phyloP scores from a whole-genome alignment of 2,797 vertebrate genomes.

The Discoglossus pictus region DNA sequence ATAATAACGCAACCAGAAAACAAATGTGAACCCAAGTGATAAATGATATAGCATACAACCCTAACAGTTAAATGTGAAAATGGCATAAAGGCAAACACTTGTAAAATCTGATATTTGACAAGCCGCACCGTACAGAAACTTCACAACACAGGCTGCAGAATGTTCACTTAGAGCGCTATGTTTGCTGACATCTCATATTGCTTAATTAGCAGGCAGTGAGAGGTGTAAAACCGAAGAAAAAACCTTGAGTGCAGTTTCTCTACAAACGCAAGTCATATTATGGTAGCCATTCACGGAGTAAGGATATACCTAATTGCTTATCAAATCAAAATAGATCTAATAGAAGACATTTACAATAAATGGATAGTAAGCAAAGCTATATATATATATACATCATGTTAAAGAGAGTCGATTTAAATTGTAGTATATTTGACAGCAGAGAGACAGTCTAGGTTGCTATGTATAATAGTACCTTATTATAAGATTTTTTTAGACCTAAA shows the following conservation, averaged over 20 bases:
- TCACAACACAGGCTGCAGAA: not conserved
- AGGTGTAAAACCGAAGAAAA: not conserved
- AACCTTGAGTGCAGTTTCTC: not conserved
- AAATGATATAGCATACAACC: not conserved
- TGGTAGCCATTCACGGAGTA: slow-evolving; percentile 9
- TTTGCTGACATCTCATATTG: slow-evolving; percentile 25
- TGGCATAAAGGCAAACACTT: not conserved
- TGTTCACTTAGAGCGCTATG: not conserved
- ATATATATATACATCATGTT: slow-evolving; percentile 17
- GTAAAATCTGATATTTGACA: not conserved
- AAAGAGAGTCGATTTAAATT: not conserved
- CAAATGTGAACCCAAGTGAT: too few relatives aligned
- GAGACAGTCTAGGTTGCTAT: slow-evolving; percentile 5
- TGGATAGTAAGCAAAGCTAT: slow-evolving; percentile 11
- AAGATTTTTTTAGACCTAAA: slow-evolving; percentile 22
- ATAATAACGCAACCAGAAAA: too few relatives aligned
- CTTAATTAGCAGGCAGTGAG: slow-evolving; percentile 31
- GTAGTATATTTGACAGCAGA: slow-evolving; percentile 5
- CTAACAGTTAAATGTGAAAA: not conserved
- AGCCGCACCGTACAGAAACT: not conserved
- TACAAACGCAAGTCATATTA: not conserved
- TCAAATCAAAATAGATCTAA: slow-evolving; percentile 12
- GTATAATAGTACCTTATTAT: slow-evolving; percentile 23
- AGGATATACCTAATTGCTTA: slow-evolving; percentile 21
- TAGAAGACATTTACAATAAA: slow-evolving; percentile 10